These are phyloP conservation scores for Poeciliopsis infans DNA, from an alignment of 2,797 vertebrate species.

Conservation along the genomic window DNA sequence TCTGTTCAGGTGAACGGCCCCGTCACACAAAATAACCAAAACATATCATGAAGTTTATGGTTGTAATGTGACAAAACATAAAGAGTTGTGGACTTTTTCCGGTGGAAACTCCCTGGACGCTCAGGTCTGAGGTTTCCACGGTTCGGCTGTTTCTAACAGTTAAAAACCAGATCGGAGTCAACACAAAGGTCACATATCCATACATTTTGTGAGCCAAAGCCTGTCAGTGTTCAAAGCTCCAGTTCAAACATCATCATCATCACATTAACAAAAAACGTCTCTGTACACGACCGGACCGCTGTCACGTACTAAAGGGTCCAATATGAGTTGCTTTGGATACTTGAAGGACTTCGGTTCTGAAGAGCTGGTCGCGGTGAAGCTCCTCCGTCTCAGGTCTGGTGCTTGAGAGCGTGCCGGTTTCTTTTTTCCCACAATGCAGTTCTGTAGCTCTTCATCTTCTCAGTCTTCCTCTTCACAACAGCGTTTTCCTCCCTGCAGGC, in stretches of 20 bases:
- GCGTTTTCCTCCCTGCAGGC: constrained; percentile 19
- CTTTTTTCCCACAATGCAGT: constrained; percentile 66
- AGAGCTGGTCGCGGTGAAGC: not conserved
- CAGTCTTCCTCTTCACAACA: constrained; percentile 8
- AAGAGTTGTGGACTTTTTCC: not conserved
- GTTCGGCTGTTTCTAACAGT: not conserved
- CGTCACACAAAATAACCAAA: not conserved
- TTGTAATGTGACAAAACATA: not conserved
- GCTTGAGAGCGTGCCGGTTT: constrained; percentile 42
- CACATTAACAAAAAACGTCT: constrained; percentile 25
- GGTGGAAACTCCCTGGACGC: not conserved
- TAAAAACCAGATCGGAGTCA: not conserved
- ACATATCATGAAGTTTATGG: not conserved
- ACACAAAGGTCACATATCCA: not conserved
- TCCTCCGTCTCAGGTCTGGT: constrained; percentile 52
- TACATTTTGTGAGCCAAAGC: constrained; percentile 9
- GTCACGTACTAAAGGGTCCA: constrained; percentile 20
- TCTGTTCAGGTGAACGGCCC: not conserved
- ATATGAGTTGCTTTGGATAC: constrained; percentile 15
- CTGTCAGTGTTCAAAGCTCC: constrained; percentile 6
- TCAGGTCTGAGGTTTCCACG: not conserved
- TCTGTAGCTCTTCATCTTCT: constrained; percentile 33
- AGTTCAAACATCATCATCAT: constrained; percentile 3
- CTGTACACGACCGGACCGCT: not conserved
- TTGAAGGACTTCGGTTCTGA: constrained; percentile 11